phyloP scores from a whole-genome alignment of 2,797 vertebrate species.

The Mareca strepera region DNA sequence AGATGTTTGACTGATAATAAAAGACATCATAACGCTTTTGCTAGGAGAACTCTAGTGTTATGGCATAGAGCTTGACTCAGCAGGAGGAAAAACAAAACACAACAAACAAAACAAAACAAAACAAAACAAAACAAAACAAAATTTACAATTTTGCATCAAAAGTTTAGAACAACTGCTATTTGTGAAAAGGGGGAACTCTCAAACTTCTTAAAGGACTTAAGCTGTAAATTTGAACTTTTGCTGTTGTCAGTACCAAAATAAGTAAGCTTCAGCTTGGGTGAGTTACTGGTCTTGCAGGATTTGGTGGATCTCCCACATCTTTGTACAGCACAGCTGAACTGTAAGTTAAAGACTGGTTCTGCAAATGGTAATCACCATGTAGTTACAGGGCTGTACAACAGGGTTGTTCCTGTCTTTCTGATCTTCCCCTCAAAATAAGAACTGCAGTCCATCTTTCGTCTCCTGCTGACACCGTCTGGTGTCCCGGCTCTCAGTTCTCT shows the following conservation, averaged over 20 bases:
- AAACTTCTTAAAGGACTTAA: background rate
- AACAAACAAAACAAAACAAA: too few species aligned
- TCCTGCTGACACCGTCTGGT: background rate
- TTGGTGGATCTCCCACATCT: background rate
- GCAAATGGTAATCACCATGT: too few species aligned
- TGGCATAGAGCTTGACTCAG: background rate
- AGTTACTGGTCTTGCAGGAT: background rate
- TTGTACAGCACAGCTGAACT: background rate
- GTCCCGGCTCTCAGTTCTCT: background rate
- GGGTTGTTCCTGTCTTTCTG: background rate
- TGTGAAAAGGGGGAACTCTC: background rate
- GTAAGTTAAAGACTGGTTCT: background rate
- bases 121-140: too few species aligned
- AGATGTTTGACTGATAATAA: background rate
- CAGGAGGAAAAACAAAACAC: background rate
- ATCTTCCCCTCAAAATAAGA: background rate
- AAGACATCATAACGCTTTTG: background rate
- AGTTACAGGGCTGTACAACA: background rate
- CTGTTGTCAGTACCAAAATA: background rate
- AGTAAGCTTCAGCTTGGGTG: background rate
- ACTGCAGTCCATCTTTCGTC: background rate
- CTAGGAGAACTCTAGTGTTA: background rate
- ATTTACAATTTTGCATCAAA: background rate
- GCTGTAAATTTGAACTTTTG: background rate
- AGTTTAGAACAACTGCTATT: background rate